Conservation (phyloP, 2,113 vertebrate genomes). For the Dipodomys ordii region DNA sequence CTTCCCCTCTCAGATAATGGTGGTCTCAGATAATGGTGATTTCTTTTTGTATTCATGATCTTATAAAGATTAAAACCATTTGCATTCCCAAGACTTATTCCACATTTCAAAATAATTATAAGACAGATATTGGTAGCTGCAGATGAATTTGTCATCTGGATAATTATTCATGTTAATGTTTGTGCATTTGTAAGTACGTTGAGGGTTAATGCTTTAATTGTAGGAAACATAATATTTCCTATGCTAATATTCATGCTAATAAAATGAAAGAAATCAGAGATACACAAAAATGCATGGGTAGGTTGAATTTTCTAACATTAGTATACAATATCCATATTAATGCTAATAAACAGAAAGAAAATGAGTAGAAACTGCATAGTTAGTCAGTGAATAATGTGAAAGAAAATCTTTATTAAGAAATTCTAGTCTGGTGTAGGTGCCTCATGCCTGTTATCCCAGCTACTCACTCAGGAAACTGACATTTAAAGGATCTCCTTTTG, state of each 20-base stretch:
- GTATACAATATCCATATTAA: conserved; percentile 55
- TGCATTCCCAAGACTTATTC: neutral
- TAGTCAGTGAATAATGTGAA: conserved; percentile 43
- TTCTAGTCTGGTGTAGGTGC: neutral
- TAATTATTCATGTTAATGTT: conserved; percentile 45
- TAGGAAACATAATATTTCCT: conserved; percentile 53
- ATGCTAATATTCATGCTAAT: conserved; percentile 45
- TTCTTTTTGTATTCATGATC: neutral
- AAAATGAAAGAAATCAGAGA: conserved; percentile 56
- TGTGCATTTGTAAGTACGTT: conserved; percentile 25
- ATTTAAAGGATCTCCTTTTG: no score
- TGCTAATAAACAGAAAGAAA: conserved; percentile 44
- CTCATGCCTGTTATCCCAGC: no score
- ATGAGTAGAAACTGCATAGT: conserved; percentile 51
- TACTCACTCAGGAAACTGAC: no score
- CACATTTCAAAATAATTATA: conserved; percentile 33
- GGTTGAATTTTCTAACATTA: conserved; percentile 60
- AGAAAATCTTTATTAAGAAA: conserved; percentile 44
- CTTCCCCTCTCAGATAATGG: neutral
- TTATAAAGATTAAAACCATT: neutral
- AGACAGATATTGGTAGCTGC: neutral
- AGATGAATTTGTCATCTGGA: neutral
- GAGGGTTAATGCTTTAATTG: conserved; percentile 28
- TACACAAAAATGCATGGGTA: conserved; percentile 8
- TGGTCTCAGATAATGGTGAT: accelerated